Base-by-base conservation (phyloP, 2,888 invertebrate species). In the Drosophila subquinaria region DNA sequence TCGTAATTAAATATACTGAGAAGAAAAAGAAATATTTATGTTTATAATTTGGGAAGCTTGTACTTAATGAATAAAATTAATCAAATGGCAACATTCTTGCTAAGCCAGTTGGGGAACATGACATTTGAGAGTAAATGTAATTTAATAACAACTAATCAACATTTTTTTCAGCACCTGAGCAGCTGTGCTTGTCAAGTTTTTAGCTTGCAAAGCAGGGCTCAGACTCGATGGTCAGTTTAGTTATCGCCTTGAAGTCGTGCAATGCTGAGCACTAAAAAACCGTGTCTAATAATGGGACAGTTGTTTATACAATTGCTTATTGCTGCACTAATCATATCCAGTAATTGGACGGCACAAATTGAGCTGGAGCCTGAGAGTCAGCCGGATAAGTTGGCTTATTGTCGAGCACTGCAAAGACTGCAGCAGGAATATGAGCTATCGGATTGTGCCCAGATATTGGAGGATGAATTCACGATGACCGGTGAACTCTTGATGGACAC, bases 401-500 rank as follows among this genome's bases (percentile, higher is more conserved):
- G 89, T 40, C 84, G 73, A 1, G 40, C 45, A 13, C 52, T 86
- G 35, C 67, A 77, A 40, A 62, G 40, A n/a, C n/a, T 65, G 11
- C 67, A 61, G 23, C 66, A 68, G 27, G 45, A 64, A 8, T 51
- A 35, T 9, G 71, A 71, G 8, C 36, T 15, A 9, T 33, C 68
- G 17, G 62, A 33, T 8, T 83, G 84, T 52, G 56, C 55, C 8
- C 43, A 62, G 13, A 38, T 87, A 47, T 30, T 81, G 8, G 50
- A 72, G 9, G 57, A 79, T 17, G 61, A 83, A 27, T 60, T 61
- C 0, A 38, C 50, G 15, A 42, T 65, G 67, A 76, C 81, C 33
- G 69, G 64, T 1, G 74, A 89, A 47, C 69, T 83, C 27, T 47
- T 88, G 51, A 70, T 83, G 70, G 84, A 74, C 23, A 51, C 70